phyloP scores from a whole-genome alignment of 64 coral and sea anemone genomes.

The Orbicella faveolata region DNA sequence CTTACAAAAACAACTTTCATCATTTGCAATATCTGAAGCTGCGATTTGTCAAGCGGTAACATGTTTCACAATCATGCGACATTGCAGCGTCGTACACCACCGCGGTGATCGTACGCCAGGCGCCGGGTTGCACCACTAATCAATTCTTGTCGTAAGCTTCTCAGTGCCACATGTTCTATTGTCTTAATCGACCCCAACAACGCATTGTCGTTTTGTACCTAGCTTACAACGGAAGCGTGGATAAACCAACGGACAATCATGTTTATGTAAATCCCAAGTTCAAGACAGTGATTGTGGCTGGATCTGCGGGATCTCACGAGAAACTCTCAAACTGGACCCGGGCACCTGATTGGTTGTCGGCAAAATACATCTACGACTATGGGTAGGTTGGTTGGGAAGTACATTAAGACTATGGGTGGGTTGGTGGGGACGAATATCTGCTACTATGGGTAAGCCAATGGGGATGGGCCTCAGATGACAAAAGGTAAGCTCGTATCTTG shows the following conservation, averaged over 20 bases:
- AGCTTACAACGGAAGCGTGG: constrained; percentile 47
- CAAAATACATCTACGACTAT: constrained; percentile 73
- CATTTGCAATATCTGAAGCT: too few relatives aligned
- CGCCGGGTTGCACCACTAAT: too few relatives aligned
- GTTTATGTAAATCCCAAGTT: constrained; percentile 72
- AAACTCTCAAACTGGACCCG: constrained; percentile 65
- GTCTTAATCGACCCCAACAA: too few relatives aligned
- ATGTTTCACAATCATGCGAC: too few relatives aligned
- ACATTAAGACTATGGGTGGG: background rate
- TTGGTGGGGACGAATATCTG: background rate
- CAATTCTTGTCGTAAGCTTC: too few relatives aligned
- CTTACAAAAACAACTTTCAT: too few relatives aligned
- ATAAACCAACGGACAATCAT: constrained; percentile 35
- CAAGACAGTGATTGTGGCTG: constrained; percentile 82
- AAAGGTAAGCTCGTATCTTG: too few relatives aligned
- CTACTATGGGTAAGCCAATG: background rate
- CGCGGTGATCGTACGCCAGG: too few relatives aligned
- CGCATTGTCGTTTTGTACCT: background rate
- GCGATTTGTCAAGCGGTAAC: too few relatives aligned
- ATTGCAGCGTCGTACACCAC: too few relatives aligned
- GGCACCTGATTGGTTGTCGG: constrained; percentile 62
- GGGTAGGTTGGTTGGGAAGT: constrained; percentile 52
- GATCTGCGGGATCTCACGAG: constrained; percentile 83
- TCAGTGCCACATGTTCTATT: too few relatives aligned
- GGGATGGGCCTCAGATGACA: too few relatives aligned